phyloP scores from a whole-genome alignment of 2,113 vertebrate genomes.

The Dicentrarchus labrax region DNA sequence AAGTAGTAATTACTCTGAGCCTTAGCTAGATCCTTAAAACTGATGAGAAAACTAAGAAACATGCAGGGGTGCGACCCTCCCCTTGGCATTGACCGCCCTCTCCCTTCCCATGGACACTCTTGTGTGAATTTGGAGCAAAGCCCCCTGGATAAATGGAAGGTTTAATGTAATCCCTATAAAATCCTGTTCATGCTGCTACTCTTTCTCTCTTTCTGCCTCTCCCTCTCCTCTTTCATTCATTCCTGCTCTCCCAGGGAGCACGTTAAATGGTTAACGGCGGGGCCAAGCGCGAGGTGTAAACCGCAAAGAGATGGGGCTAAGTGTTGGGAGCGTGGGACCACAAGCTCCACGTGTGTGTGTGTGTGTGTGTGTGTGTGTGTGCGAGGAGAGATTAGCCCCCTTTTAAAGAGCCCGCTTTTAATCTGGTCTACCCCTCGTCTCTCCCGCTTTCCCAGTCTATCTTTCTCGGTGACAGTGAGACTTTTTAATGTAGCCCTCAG shows the following conservation, averaged over 20 bases:
- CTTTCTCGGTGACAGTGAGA: conserved; percentile 57
- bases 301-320: conserved; percentile 77
- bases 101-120: conserved; percentile 70
- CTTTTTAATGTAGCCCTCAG: conserved; percentile 60
- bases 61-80: conserved; percentile 46
- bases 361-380: conserved; percentile 27
- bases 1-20: conserved; percentile 63
- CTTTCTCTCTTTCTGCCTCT: conserved; percentile 74
- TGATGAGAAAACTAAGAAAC: conserved; percentile 66
- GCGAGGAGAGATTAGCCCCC: conserved; percentile 70
- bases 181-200: conserved; percentile 79
- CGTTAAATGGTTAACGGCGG: conserved; percentile 78
- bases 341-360: conserved; percentile 68
- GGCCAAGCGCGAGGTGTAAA: conserved; percentile 75
- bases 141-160: conserved; percentile 80
- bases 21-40: conserved; percentile 38
- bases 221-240: conserved; percentile 61
- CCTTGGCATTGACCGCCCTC: conserved; percentile 56
- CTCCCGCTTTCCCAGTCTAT: conserved; percentile 41
- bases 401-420: conserved; percentile 70
- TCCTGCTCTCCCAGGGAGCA: conserved; percentile 72
- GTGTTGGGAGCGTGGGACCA: conserved; percentile 81
- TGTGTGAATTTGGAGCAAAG: conserved; percentile 76
- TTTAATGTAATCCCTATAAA: conserved; percentile 86
- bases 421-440: conserved; percentile 55